Conservation (phyloP, 2,888 invertebrate genomes). For the Xanthorhoe spadicearia region DNA sequence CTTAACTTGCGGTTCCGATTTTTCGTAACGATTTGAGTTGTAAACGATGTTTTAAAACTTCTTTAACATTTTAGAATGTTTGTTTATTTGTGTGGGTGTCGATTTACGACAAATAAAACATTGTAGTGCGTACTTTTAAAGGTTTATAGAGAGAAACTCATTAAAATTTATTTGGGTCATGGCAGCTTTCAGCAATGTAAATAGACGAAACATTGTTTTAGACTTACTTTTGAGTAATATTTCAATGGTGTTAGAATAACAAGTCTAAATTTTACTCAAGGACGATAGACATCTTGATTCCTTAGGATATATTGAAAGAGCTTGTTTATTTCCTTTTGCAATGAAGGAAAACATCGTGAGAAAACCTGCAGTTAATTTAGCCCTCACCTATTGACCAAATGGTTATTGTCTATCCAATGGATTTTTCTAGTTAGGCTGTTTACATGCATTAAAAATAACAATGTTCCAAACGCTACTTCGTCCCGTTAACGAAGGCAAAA, state of each 20-base stretch:
- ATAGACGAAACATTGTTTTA: slow-evolving; percentile 24
- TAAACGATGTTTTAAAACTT: slow-evolving; percentile 52
- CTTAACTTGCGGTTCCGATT: background rate
- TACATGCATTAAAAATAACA: too few species aligned
- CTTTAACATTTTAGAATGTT: slow-evolving; percentile 55
- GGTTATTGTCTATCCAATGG: too few species aligned
- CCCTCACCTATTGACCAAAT: too few species aligned
- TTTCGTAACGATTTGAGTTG: slow-evolving; percentile 34
- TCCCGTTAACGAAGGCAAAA: too few species aligned
- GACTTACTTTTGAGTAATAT: background rate
- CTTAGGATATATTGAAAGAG: too few species aligned
- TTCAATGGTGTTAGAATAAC: background rate
- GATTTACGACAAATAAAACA: slow-evolving; percentile 30
- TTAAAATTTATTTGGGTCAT: slow-evolving; percentile 45
- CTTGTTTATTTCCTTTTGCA: too few species aligned
- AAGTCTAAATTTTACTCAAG: too few species aligned
- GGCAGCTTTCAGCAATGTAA: slow-evolving; percentile 35
- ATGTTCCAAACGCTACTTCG: too few species aligned
- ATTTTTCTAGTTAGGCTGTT: too few species aligned
- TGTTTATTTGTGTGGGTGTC: slow-evolving; percentile 46
- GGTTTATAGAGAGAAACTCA: slow-evolving; percentile 35
- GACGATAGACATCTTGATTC: too few species aligned
- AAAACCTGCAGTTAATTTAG: too few species aligned
- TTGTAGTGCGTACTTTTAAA: slow-evolving; percentile 31
- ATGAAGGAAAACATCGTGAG: too few species aligned